Conservation (phyloP, 2,888 invertebrate species). For the Aspidiotus rigidus region DNA sequence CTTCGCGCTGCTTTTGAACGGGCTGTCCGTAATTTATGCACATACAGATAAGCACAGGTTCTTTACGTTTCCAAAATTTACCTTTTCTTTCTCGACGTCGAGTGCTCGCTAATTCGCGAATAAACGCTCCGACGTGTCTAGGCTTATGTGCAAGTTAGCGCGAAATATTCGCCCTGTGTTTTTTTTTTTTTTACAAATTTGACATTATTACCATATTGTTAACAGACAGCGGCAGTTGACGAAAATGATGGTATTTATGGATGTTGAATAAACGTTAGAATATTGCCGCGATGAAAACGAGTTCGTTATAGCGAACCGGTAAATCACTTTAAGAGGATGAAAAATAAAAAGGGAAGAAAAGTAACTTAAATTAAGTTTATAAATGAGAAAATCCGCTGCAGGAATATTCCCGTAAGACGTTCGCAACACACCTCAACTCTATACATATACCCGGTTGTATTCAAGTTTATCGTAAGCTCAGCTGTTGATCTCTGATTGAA, state of each 20-base stretch:
- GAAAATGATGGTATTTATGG: constrained; percentile 1
- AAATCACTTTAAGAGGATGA: not conserved
- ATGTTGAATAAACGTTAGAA: not conserved
- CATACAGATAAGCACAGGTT: constrained; percentile 25
- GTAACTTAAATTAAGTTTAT: not conserved
- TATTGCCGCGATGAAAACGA: constrained; percentile 2
- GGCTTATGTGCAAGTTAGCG: not conserved
- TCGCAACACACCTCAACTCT: not conserved
- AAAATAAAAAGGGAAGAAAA: not conserved
- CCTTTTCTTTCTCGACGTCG: not conserved
- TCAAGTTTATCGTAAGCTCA: constrained; percentile 25
- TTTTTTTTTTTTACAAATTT: not conserved
- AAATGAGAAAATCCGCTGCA: constrained; percentile 2
- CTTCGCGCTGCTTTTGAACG: not conserved
- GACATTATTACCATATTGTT: not conserved
- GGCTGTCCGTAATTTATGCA: constrained; percentile 24
- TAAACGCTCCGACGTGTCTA: not conserved
- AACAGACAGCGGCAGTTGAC: not conserved
- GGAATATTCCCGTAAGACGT: constrained; percentile 3
- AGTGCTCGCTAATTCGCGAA: not conserved
- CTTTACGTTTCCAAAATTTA: not conserved
- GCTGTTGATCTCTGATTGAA: constrained; percentile 34
- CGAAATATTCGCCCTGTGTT: not conserved
- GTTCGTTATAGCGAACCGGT: not conserved
- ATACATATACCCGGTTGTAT: not conserved